These are phyloP conservation scores for Gymnoscopelus microlampas DNA, from an alignment of 2,797 vertebrate genomes.

Conservation along the genomic window DNA sequence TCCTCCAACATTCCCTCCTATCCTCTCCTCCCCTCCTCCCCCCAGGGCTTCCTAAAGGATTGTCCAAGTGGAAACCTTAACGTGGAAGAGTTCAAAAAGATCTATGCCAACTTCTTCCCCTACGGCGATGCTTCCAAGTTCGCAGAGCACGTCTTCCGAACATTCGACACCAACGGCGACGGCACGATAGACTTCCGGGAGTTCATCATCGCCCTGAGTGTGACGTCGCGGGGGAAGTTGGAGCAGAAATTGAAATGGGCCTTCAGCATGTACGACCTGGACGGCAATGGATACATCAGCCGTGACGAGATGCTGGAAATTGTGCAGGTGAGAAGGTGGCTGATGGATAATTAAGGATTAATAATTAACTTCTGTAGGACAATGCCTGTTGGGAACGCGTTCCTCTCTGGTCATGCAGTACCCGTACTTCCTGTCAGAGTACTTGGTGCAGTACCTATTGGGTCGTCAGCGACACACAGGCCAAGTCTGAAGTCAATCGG, in stretches of 20 bases:
- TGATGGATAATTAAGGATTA: background rate
- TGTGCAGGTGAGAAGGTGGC: constrained; percentile 79
- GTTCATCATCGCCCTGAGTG: constrained; percentile 88
- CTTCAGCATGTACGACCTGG: constrained; percentile 89
- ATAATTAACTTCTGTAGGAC: background rate
- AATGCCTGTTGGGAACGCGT: too few species aligned
- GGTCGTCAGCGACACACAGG: too few species aligned
- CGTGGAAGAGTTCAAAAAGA: constrained; percentile 89
- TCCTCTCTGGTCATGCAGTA: too few species aligned
- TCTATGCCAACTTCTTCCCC: constrained; percentile 88
- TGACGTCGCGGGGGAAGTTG: constrained; percentile 85
- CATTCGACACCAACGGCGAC: constrained; percentile 85
- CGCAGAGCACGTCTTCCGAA: constrained; percentile 87
- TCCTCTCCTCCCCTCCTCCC: background rate
- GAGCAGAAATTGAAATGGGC: constrained; percentile 89
- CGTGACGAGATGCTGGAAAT: constrained; percentile 88
- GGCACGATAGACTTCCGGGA: constrained; percentile 89
- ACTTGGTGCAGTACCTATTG: too few species aligned
- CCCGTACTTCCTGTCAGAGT: too few species aligned
- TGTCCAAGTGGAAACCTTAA: constrained; percentile 86
- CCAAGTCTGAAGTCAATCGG: too few species aligned
- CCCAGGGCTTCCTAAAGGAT: constrained; percentile 87
- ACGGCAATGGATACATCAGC: constrained; percentile 88
- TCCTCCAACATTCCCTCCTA: background rate
- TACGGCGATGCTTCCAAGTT: constrained; percentile 88